phyloP scores from a whole-genome alignment of 2,888 invertebrate genomes.

The Drosophila engyochracea region DNA sequence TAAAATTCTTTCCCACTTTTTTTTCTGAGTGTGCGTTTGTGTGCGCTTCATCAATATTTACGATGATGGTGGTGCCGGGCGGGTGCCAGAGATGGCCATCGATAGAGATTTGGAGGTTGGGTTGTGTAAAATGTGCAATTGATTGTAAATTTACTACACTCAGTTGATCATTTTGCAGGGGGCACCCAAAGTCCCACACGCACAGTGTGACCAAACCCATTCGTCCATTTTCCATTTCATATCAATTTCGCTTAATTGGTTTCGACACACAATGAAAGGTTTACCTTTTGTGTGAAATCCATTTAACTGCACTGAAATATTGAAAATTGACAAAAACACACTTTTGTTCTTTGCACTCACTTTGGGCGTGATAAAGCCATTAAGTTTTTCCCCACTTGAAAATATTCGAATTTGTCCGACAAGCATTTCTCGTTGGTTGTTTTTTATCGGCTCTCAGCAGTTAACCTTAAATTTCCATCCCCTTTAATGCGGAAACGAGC shows the following conservation, averaged over 20 bases:
- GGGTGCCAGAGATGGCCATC: slow-evolving; percentile 7
- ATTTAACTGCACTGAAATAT: slow-evolving; percentile 4
- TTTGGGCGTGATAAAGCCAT: slow-evolving; percentile 14
- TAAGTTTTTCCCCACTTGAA: background rate
- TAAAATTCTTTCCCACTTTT: background rate
- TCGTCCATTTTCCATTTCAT: background rate
- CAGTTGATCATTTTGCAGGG: slow-evolving; percentile 23
- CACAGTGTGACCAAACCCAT: slow-evolving; percentile 40
- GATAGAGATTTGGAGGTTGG: slow-evolving; percentile 32
- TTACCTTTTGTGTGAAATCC: background rate
- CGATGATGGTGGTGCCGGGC: slow-evolving; percentile 53
- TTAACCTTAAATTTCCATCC: slow-evolving; percentile 34
- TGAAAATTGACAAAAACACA: slow-evolving; percentile 4
- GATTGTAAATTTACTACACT: slow-evolving; percentile 55
- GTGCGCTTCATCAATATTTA: slow-evolving; percentile 66
- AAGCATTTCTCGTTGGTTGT: background rate
- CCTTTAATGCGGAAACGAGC: slow-evolving; percentile 5
- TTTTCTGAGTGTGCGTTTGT: background rate
- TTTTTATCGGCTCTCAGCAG: slow-evolving; percentile 15
- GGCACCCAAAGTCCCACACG: background rate
- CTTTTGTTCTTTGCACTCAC: background rate
- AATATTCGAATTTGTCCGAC: slow-evolving; percentile 6
- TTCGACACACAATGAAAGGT: background rate
- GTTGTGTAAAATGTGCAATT: slow-evolving; percentile 61
- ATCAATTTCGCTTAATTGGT: slow-evolving; percentile 32